phyloP scores from a whole-genome alignment of 2,888 invertebrate genomes.

The Sarcophaga rosellei region DNA sequence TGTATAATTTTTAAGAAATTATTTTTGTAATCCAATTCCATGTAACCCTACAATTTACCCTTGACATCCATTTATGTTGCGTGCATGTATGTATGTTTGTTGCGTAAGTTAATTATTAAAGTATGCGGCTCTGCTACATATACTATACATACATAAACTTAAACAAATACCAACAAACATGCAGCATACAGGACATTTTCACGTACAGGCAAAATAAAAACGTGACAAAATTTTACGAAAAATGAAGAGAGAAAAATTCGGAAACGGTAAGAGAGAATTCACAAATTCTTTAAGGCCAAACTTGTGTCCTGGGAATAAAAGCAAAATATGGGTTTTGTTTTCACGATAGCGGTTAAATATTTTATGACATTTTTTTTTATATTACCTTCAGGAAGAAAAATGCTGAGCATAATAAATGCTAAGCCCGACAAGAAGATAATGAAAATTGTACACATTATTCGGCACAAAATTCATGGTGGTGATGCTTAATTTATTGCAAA shows the following conservation, averaged over 20 bases:
- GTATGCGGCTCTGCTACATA: background rate
- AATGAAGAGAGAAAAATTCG: background rate
- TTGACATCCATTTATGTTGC: background rate
- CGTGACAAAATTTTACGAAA: background rate
- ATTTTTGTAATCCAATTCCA: background rate
- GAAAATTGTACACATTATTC: background rate
- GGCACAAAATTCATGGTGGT: no score
- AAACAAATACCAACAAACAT: background rate
- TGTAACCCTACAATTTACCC: background rate
- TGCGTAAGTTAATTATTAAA: background rate
- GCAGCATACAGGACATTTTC: background rate
- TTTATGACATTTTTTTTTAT: slow-evolving; percentile 29
- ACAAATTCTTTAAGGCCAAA: background rate
- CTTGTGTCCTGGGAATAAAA: background rate
- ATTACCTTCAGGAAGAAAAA: background rate
- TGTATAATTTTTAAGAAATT: background rate
- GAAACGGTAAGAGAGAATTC: no score
- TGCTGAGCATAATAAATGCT: slow-evolving; percentile 36
- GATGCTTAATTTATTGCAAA: no score
- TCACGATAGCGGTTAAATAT: slow-evolving; percentile 22
- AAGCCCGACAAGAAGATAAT: background rate
- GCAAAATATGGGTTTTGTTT: background rate
- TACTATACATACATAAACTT: no score
- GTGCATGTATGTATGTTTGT: no score
- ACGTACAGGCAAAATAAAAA: background rate